These are phyloP conservation scores for Ylistrum balloti DNA, from an alignment of 1,140 invertebrate genomes.

Conservation along the genomic window DNA sequence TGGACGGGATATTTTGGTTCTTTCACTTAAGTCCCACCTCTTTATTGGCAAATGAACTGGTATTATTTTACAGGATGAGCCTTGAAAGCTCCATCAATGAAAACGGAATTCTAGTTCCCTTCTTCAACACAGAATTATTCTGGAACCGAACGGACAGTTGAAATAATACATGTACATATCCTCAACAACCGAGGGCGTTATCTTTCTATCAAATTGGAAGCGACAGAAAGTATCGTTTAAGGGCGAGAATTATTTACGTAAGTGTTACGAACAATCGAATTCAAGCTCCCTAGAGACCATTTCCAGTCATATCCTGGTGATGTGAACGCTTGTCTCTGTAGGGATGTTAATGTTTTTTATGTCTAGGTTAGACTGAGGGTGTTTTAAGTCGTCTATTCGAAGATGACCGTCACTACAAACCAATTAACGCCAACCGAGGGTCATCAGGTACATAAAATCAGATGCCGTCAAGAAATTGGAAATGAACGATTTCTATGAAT, in stretches of 20 bases:
- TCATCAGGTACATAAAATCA: too few relatives aligned
- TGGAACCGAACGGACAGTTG: too few relatives aligned
- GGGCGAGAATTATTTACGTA: constrained; percentile 4
- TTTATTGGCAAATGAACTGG: too few relatives aligned
- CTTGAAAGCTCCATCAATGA: too few relatives aligned
- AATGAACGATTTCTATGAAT: too few relatives aligned
- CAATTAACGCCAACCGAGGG: neutral
- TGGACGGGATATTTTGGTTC: too few relatives aligned
- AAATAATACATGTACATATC: too few relatives aligned
- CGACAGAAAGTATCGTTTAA: neutral
- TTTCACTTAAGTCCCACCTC: too few relatives aligned
- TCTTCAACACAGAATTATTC: too few relatives aligned
- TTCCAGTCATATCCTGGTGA: neutral
- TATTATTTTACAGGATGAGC: too few relatives aligned
- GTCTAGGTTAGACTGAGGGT: neutral
- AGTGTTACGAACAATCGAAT: neutral
- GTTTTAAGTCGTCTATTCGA: neutral
- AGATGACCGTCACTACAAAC: neutral
- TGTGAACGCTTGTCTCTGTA: neutral
- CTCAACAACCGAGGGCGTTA: neutral
- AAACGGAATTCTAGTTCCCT: too few relatives aligned
- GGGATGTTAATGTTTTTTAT: neutral
- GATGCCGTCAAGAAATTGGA: too few relatives aligned
- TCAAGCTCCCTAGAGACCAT: neutral
- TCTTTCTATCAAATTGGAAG: neutral